These are phyloP conservation scores for Siniperca obscura DNA, from an alignment of 2,797 vertebrate genomes.

Conservation along the genomic window DNA sequence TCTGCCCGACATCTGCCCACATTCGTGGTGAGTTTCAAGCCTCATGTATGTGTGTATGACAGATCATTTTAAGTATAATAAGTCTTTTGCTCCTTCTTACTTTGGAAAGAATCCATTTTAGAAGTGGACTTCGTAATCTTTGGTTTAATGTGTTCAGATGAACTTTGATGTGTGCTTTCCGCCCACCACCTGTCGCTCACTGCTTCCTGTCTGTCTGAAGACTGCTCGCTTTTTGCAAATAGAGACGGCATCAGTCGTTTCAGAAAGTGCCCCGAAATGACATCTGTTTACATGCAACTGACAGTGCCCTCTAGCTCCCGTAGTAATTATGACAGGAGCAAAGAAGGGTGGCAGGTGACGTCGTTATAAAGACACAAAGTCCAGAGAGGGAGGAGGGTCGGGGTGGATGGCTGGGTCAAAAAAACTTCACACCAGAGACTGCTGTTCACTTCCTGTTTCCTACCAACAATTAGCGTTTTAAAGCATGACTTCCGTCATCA, in stretches of 20 bases:
- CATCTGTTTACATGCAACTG: neutral
- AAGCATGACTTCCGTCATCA: neutral
- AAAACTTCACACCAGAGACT: no score
- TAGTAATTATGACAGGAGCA: no score
- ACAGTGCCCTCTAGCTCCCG: neutral
- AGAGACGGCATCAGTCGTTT: neutral
- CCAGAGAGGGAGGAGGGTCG: no score
- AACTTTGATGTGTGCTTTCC: neutral
- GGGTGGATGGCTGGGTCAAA: neutral
- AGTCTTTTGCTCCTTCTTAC: neutral
- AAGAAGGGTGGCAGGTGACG: no score
- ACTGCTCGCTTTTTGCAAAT: neutral
- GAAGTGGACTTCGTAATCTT: no score
- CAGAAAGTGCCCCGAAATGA: neutral
- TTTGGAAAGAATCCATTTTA: neutral
- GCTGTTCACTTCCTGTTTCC: neutral
- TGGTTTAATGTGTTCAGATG: neutral
- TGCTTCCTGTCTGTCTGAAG: constrained; percentile 8
- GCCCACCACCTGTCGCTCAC: neutral
- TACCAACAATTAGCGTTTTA: neutral
- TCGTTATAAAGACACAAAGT: no score
- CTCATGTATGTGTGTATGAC: neutral
- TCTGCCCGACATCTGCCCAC: neutral
- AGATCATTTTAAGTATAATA: neutral
- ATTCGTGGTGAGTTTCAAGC: constrained; percentile 1